Conservation (phyloP, 2,113 vertebrate genomes). For the Nothobranchius furzeri region DNA sequence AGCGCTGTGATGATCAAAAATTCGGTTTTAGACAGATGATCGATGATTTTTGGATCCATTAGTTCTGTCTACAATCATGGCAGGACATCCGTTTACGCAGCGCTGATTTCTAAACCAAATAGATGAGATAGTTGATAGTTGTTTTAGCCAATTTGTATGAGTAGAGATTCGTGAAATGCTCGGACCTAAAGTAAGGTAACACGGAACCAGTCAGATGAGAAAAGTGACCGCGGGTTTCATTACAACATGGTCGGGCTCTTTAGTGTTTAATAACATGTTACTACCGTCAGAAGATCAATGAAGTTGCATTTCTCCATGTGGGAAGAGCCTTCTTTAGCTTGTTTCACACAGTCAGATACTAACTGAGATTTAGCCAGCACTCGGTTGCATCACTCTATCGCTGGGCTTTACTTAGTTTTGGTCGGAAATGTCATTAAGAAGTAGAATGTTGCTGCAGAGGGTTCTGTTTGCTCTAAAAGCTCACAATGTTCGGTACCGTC, state of each 20-base stretch:
- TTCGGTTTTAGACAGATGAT: background rate
- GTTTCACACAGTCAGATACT: background rate
- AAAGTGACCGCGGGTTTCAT: background rate
- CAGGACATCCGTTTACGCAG: constrained; percentile 10
- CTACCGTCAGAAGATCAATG: background rate
- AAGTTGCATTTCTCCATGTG: background rate
- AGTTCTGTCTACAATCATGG: background rate
- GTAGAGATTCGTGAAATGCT: too few species aligned
- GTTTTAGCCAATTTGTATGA: background rate
- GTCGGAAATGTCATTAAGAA: constrained; percentile 39
- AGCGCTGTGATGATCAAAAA: background rate
- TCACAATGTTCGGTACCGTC: background rate
- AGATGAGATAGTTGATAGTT: accelerated
- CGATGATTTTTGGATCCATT: background rate
- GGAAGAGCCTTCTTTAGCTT: background rate
- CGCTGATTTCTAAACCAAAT: background rate
- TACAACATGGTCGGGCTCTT: background rate
- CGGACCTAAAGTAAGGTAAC: background rate
- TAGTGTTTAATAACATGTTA: accelerated
- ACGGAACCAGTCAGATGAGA: constrained; percentile 4
- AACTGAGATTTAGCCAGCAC: background rate
- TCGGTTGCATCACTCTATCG: background rate
- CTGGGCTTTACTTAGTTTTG: background rate
- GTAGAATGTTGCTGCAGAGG: constrained; percentile 31
- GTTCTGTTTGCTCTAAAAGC: constrained; percentile 13